Conservation (phyloP, 2,888 invertebrate species). For the Drosophila mayaguana region DNA sequence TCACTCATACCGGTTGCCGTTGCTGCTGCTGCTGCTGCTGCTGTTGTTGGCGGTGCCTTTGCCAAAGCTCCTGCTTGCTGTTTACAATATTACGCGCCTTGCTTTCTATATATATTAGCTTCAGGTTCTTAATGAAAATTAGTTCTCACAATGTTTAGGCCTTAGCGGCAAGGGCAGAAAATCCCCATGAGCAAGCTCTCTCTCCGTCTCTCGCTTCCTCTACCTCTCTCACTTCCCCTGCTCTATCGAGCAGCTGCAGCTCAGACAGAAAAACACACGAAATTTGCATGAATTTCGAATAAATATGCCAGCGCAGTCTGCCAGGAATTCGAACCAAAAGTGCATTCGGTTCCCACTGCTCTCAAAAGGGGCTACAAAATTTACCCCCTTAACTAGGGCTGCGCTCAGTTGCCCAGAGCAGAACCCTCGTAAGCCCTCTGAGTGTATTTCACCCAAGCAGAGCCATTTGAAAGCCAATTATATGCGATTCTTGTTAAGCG, state of each 20-base stretch:
- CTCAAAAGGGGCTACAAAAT: constrained; percentile 20
- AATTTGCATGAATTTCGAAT: constrained; percentile 84
- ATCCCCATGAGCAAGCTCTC: constrained; percentile 14
- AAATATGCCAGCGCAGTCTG: constrained; percentile 82
- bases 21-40: constrained; percentile 18
- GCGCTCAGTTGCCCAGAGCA: constrained; percentile 14
- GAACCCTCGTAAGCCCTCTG: neutral
- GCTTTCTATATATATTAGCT: constrained; percentile 21
- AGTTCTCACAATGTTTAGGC: constrained; percentile 32
- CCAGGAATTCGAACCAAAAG: constrained; percentile 38
- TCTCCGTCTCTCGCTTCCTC: constrained; percentile 2
- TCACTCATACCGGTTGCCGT: constrained; percentile 47
- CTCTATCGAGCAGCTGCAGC: constrained; percentile 45
- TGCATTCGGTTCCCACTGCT: constrained; percentile 49
- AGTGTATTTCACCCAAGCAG: neutral
- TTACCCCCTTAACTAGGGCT: constrained; percentile 21
- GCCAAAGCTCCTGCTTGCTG: constrained; percentile 62
- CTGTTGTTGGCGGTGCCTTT: constrained; percentile 41
- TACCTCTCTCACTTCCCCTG: neutral
- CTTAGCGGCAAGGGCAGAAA: constrained; percentile 31
- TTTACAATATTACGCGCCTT: constrained; percentile 67
- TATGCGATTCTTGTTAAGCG: neutral
- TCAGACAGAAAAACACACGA: constrained; percentile 8
- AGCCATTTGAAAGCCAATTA: neutral
- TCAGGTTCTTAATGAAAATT: constrained; percentile 56